Conservation (phyloP, 2,888 invertebrate species). For the Cryptus armator region DNA sequence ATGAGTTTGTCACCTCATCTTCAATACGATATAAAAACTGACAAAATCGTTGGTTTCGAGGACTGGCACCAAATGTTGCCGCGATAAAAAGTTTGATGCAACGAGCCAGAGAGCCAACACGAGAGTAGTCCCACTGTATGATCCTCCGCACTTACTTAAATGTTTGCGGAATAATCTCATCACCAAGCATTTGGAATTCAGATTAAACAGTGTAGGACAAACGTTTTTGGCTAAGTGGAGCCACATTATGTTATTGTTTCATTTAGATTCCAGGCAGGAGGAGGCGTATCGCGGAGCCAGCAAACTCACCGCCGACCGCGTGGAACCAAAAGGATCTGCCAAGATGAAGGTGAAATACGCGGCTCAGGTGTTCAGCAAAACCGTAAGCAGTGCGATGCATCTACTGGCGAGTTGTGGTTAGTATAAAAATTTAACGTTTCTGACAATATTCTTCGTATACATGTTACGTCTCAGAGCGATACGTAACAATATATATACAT, state of each 20-base stretch:
- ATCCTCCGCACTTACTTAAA: background rate
- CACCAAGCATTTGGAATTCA: background rate
- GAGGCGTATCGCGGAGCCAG: background rate
- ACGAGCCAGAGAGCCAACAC: background rate
- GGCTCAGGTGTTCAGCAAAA: background rate
- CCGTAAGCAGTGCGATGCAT: background rate
- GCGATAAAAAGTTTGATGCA: constrained; percentile 3
- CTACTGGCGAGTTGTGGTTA: background rate
- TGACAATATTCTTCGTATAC: too few species aligned
- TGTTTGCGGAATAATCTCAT: background rate
- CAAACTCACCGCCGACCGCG: background rate
- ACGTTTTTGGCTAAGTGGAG: constrained; percentile 1
- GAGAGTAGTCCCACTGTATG: background rate
- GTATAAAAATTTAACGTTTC: background rate
- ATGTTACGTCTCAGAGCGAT: too few species aligned
- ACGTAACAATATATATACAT: background rate
- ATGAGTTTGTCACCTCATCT: background rate
- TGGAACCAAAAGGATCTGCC: constrained; percentile 3
- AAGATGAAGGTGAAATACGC: constrained; percentile 3
- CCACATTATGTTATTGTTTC: background rate
- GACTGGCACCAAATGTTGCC: background rate
- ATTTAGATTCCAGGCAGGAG: background rate
- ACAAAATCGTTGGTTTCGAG: background rate
- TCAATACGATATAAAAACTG: background rate
- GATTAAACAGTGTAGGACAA: background rate